Evolutionary conservation across 2,888 invertebrate genomes (phyloP).

Genomic region (Volucella bombylans): DNA sequence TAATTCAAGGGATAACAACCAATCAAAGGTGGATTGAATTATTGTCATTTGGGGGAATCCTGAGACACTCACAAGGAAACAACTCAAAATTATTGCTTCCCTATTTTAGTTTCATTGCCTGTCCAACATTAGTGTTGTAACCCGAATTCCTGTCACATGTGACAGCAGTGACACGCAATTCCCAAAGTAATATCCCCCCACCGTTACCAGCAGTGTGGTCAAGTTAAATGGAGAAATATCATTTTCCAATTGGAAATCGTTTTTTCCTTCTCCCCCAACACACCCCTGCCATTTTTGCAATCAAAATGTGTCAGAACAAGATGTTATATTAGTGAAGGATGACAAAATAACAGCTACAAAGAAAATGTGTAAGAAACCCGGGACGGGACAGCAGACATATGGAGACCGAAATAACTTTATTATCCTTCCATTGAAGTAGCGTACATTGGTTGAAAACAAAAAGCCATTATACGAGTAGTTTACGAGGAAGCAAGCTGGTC

Average conservation of each 20-base stretch:
- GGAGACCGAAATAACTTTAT: constrained; percentile 21
- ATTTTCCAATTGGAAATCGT: constrained; percentile 57
- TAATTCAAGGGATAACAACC: too few relatives aligned
- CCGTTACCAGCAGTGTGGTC: constrained; percentile 9
- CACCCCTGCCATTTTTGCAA: constrained; percentile 35
- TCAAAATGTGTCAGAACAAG: constrained; percentile 66
- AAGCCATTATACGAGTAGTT: constrained; percentile 64
- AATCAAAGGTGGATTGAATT: too few relatives aligned
- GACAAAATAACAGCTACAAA: background rate
- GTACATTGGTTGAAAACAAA: constrained; percentile 33
- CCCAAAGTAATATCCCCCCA: constrained; percentile 51
- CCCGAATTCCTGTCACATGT: background rate
- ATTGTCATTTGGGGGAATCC: too few relatives aligned
- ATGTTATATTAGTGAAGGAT: constrained; percentile 54
- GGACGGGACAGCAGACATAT: background rate
- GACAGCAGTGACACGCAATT: constrained; percentile 51
- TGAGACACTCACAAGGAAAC: too few relatives aligned
- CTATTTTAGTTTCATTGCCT: too few relatives aligned
- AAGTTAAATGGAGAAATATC: constrained; percentile 48
- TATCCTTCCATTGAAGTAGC: constrained; percentile 14
- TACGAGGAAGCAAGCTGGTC: constrained; percentile 1
- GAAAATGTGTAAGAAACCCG: too few relatives aligned
- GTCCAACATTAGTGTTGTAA: too few relatives aligned
- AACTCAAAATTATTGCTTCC: too few relatives aligned
- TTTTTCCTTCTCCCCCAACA: background rate